Evolutionary conservation across 2,888 invertebrate genomes (phyloP), one percentile per base, ranked within the genome.

Genomic region (Escarpia spicata): DNA sequence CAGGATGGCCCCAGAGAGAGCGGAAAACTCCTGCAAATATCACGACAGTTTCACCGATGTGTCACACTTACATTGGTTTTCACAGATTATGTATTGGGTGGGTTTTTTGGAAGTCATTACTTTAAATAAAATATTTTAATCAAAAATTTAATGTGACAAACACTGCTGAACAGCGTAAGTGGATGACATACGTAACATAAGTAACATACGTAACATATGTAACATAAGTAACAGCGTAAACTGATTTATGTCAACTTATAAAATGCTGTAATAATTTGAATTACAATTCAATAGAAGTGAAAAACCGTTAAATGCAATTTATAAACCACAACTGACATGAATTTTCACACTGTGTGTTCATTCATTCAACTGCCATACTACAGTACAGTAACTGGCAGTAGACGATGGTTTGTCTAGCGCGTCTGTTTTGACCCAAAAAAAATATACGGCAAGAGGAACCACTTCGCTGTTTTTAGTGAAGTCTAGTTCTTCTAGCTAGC

Each of bases 1-100:
- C 31, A 99, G 97, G 91, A 98, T 97, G 93, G 98, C 98, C 92
- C 99, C 99, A 97, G 98, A 98, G 45, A 99, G 95, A 0, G 98
- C 99, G 89, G 98, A 98, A 92, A 98, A 97, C 96, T 99, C 99
- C 96, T 96, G 93, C 37, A 95, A 94, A 93, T 26, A 75, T 19
- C 19, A 75, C 75, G 3, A 75, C 75, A 75, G 75, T 75, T n/a
- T 75, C 26, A 75, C 75, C 15, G 8, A 6, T 52, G 75, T 26
- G 3, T 26, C 26, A n/a, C n/a, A 75, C 26, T 75, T 75, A 75
- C 4, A n/a, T 26, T 75, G 75, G n/a, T 26, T 75, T 19, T 6
- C 26, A 26, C 26, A 75, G 26, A 75, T 75, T n/a, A 75, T 2
- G 52, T 52, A 3, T 52, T 52, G 52, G 52, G 12, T 52, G 52